Evolutionary conservation across 2,797 vertebrate species (phyloP).

Genomic region (Mergus octosetaceus): DNA sequence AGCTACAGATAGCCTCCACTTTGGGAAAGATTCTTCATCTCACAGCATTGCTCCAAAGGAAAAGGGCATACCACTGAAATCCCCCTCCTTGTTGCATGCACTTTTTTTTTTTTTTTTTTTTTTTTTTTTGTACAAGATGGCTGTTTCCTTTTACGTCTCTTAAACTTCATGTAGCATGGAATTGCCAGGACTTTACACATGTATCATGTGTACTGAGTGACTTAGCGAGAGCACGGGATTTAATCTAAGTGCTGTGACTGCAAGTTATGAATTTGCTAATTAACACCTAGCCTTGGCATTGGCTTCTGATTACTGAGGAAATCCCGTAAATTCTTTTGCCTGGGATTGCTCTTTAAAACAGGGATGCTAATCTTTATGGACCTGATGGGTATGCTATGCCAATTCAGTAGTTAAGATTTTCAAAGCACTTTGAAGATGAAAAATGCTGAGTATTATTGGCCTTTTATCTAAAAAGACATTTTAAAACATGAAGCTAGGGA

Average conservation of each 20-base stretch:
- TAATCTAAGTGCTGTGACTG: not conserved
- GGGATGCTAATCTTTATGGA: slow-evolving; percentile 14
- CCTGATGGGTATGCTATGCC: not conserved
- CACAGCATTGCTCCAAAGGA: not conserved
- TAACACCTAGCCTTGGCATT: not conserved
- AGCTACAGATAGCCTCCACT: accelerated
- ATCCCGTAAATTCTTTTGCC: not conserved
- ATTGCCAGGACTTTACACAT: not conserved
- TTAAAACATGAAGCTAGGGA: slow-evolving; percentile 56
- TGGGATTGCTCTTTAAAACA: not conserved
- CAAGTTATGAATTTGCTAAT: slow-evolving; percentile 10
- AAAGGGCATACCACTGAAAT: not conserved
- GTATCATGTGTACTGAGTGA: not conserved
- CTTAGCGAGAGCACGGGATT: not conserved
- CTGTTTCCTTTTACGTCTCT: not conserved
- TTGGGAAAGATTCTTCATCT: not conserved
- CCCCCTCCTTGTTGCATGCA: accelerated
- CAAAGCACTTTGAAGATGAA: slow-evolving; percentile 67
- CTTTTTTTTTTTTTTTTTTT: not conserved
- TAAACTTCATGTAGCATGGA: not conserved
- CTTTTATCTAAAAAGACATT: slow-evolving; percentile 69
- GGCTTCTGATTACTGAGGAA: not conserved
- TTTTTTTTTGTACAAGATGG: not conserved
- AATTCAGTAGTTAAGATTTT: slow-evolving; percentile 43
- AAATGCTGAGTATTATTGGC: slow-evolving; percentile 65